Evolutionary conservation across 1,140 invertebrate species (phyloP), one percentile per base, ranked within the genome.

Genomic region (Drosophila sturtevanti): DNA sequence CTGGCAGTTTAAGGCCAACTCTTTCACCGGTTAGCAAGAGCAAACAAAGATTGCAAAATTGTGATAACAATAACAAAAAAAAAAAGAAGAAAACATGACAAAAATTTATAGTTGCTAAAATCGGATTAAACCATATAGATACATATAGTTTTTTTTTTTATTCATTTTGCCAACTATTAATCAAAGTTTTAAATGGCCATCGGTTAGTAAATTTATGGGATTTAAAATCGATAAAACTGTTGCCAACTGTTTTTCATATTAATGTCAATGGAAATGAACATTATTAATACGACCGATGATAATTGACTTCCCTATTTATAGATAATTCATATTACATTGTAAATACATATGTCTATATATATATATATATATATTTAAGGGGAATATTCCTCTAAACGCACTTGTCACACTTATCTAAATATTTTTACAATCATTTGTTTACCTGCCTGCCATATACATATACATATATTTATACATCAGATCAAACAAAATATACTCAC

Each of bases 381-480:
- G 18, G 10, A 55, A 63, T 71, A 18, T 56, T 35, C 70, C 65
- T 72, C 65, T 67, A 74, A 66, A 31, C 27, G 27, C 27, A 81
- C 79, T 75, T 75, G 71, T 79, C 72, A 52, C 66, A 72, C 66
- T 74, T 77, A 77, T 73, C 73, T 77, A 77, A 85, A 77, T 77
- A 79, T 77, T 79, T 68, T 70, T 64, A 70, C 68, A 72, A 58
- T 67, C 77, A 66, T 66, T 84, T 48, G 41, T 48, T 48, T 48
- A 48, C 41, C 18, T 10, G 1, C 18, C 10, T n/a, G n/a, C n/a
- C n/a, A n/a, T n/a, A n/a, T n/a, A n/a, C n/a, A n/a, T n/a, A n/a
- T n/a, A n/a, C n/a, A n/a, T n/a, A 21, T 48, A 18, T 48, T 48
- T 48, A 21, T 21, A 48, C 41, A 48, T 4, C 27, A 31, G 27